phyloP scores from a whole-genome alignment of 1,140 invertebrate species.

The Psix sp. region DNA sequence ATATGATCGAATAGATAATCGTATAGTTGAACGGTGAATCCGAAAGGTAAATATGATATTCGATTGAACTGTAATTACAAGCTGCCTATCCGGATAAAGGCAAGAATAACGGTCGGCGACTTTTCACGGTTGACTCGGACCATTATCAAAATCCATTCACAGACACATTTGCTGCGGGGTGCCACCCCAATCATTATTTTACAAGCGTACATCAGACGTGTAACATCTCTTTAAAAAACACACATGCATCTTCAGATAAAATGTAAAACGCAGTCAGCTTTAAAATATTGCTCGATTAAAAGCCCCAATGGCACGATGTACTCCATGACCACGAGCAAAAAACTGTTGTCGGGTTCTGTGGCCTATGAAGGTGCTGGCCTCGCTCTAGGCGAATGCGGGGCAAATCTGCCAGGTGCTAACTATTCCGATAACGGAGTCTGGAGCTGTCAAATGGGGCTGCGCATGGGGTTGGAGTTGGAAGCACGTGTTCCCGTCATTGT shows the following conservation, averaged over 20 bases:
- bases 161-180: constrained; percentile 6
- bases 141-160: constrained; percentile 15
- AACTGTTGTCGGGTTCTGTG: constrained; percentile 20
- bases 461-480: constrained; percentile 56
- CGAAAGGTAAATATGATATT: no score
- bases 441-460: constrained; percentile 66
- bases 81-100: neutral
- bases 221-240: constrained; percentile 34
- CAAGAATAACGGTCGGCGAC: neutral
- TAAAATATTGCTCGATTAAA: constrained; percentile 69
- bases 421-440: constrained; percentile 63
- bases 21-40: no score
- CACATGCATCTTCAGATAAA: constrained; percentile 61
- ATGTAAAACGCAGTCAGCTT: constrained; percentile 56
- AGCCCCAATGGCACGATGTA: constrained; percentile 66
- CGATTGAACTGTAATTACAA: no score
- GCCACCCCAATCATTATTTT: constrained; percentile 32
- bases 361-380: constrained; percentile 63
- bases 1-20: no score
- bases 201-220: constrained; percentile 21
- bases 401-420: constrained; percentile 54
- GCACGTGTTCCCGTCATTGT: constrained; percentile 61
- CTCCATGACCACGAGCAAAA: constrained; percentile 42
- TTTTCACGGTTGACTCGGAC: constrained; percentile 5
- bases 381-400: constrained; percentile 64